phyloP scores from a whole-genome alignment of 64 coral and sea anemone genomes.

The Montipora cactus region DNA sequence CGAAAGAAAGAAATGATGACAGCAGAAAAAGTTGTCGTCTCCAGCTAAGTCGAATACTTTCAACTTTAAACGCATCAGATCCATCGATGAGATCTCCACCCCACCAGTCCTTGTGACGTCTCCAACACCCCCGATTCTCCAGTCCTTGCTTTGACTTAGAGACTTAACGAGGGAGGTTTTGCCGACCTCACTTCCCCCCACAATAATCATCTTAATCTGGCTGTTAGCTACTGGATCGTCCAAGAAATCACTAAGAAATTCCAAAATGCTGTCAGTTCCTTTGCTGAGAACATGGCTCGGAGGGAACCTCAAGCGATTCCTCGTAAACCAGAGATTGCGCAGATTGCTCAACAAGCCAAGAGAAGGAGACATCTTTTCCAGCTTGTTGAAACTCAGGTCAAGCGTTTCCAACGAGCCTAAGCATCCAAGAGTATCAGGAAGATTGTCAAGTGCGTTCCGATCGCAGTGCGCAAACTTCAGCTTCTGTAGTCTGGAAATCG shows the following conservation, averaged over 20 bases:
- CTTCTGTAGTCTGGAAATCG: conserved; percentile 80
- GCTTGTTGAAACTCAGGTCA: conserved; percentile 75
- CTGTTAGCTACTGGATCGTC: conserved; percentile 87
- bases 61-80: conserved; percentile 68
- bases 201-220: conserved; percentile 83
- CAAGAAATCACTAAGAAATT: conserved; percentile 79
- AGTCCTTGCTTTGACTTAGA: conserved; percentile 59
- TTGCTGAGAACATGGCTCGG: conserved; percentile 70
- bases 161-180: conserved; percentile 77
- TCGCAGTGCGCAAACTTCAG: conserved; percentile 72
- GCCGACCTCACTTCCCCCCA: conserved; percentile 77
- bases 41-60: conserved; percentile 89
- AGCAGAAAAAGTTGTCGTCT: conserved; percentile 66
- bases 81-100: conserved; percentile 71
- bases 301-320: conserved; percentile 83
- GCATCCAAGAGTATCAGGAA: conserved; percentile 85
- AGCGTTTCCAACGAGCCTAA: conserved; percentile 70
- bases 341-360: conserved; percentile 83
- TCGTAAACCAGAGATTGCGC: conserved; percentile 61
- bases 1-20: conserved; percentile 81
- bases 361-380: conserved; percentile 81
- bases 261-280: conserved; percentile 77
- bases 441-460: conserved; percentile 72
- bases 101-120: conserved; percentile 63
- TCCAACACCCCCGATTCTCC: conserved; percentile 51